Evolutionary conservation across 2,888 invertebrate species (phyloP).

Genomic region (Ophion ventricosus): DNA sequence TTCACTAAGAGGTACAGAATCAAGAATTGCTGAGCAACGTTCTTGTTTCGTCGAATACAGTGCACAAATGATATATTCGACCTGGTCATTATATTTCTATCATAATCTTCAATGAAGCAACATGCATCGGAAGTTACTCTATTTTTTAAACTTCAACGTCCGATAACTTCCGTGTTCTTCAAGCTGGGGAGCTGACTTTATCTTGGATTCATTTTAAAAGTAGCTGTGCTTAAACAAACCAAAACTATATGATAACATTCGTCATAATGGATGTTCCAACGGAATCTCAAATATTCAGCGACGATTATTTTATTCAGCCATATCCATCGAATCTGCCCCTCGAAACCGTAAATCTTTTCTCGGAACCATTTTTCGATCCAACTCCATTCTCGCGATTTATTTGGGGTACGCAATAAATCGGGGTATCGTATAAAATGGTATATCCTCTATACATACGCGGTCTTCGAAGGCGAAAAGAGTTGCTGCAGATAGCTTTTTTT

Average conservation of each 20-base stretch:
- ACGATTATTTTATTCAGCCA: not conserved
- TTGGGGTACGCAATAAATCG: not conserved
- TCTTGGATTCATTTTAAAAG: not conserved
- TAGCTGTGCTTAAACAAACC: not conserved
- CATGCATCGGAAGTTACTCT: too few relatives aligned
- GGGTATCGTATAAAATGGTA: not conserved
- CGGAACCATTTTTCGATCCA: not conserved
- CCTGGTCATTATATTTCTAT: not conserved
- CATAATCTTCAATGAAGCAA: not conserved
- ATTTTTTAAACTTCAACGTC: too few relatives aligned
- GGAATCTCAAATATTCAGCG: not conserved
- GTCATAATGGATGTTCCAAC: not conserved
- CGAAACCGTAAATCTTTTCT: not conserved
- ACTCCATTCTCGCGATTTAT: not conserved
- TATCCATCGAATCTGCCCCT: not conserved
- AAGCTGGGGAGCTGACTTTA: not conserved
- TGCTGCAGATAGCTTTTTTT: conserved; percentile 38
- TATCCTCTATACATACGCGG: not conserved
- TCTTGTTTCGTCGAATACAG: not conserved
- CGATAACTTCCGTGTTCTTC: not conserved
- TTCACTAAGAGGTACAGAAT: not conserved
- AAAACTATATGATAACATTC: not conserved
- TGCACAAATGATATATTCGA: not conserved
- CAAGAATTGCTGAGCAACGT: not conserved
- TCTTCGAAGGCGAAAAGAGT: conserved; percentile 8